Base-by-base conservation (phyloP, 2,888 invertebrate species). In the Platynereis dumerilii region DNA sequence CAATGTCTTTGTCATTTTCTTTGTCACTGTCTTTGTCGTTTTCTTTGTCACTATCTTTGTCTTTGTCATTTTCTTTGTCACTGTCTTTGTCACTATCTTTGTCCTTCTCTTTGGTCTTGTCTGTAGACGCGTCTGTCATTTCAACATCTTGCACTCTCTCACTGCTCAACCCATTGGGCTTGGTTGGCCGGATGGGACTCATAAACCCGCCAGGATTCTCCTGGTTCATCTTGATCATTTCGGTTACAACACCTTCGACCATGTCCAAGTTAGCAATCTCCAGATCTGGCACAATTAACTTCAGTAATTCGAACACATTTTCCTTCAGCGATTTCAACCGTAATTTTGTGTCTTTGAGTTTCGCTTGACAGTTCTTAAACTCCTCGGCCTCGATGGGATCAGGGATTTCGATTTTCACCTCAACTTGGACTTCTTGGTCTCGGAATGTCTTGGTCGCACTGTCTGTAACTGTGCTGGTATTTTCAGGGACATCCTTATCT, bases 161-260 rank as follows among this genome's bases (percentile, higher is more conserved):
- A n/a, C n/a, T n/a, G n/a, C n/a, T 34, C 34, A 12, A 7, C 5
- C 34, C 34, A 34, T 34, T 34, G 12, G 34, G 12, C 34, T 7
- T 34, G 34, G 5, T 7, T 7, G 34, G 34, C 34, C 34, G 5
- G 12, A 34, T 34, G 34, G 34, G 34, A 34, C 34, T 34, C 7
- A 34, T 12, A 34, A 34, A 34, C 34, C 34, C 34, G 12, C 34
- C 34, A 34, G 52, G 17, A 1, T n/a, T 15, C 5, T 60, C 60
- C 1, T 2, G 54, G 20, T 58, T 58, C 12, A 64, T 58, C 5
- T 54, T 54, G 27, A 64, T 64, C 58, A 64, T 64, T 53, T 64
- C 64, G 2, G 53, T 34, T 22, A 64, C 64, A 15, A 58, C 53
- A 10, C 42, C 42, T 27, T 64, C 58, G 2, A 64, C 58, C 39